These are phyloP conservation scores for Melikaiella ostensackeni DNA, from an alignment of 2,888 invertebrate genomes.

Conservation along the genomic window DNA sequence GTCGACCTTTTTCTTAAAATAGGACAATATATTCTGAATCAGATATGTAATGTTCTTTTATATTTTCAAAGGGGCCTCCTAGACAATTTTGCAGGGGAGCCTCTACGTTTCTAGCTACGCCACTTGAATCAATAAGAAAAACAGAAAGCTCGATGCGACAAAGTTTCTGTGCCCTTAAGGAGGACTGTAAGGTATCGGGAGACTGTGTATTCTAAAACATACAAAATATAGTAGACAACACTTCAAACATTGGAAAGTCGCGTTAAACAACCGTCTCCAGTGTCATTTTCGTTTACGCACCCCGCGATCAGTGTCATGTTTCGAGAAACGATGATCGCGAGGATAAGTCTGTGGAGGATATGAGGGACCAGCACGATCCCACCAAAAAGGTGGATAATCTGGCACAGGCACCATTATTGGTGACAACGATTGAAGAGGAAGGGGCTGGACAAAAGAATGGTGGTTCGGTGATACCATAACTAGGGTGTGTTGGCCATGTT, in stretches of 20 bases:
- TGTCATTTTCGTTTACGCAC: slow-evolving; percentile 71
- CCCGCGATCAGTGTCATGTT: slow-evolving; percentile 60
- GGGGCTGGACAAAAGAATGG: slow-evolving; percentile 61
- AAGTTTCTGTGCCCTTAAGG: neutral
- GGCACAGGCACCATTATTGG: slow-evolving; percentile 63
- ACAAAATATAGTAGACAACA: slow-evolving; percentile 71
- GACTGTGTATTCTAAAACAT: slow-evolving; percentile 66
- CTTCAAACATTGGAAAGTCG: slow-evolving; percentile 69
- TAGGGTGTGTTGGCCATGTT: slow-evolving; percentile 55
- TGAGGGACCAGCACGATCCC: slow-evolving; percentile 61
- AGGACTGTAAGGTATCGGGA: slow-evolving; percentile 50
- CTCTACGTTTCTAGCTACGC: no score
- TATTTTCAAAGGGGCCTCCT: no score
- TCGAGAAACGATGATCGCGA: slow-evolving; percentile 55
- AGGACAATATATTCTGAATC: no score
- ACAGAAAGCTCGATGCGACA: neutral
- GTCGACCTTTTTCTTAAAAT: no score
- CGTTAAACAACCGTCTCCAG: slow-evolving; percentile 64
- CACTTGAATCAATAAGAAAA: neutral
- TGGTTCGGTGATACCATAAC: slow-evolving; percentile 63
- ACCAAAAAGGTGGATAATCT: slow-evolving; percentile 65
- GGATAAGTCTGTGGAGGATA: slow-evolving; percentile 54
- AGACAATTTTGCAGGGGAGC: no score
- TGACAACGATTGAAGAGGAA: slow-evolving; percentile 60
- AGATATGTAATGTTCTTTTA: no score